Evolutionary conservation across 2,888 invertebrate species (phyloP).

Genomic region (Drosophila austrosaltans): DNA sequence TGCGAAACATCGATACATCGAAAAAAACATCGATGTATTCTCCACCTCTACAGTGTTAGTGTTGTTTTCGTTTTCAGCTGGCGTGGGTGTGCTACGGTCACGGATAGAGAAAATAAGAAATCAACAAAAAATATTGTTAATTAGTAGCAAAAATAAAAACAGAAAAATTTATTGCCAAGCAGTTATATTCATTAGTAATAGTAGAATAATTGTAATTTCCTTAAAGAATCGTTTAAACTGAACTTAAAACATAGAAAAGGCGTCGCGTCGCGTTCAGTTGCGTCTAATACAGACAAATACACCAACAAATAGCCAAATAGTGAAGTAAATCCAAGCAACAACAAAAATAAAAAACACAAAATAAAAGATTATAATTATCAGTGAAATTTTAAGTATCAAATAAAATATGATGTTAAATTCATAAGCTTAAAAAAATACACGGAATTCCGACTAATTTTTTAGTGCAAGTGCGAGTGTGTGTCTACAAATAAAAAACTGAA

Average conservation of each 20-base stretch:
- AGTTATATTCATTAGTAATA: neutral
- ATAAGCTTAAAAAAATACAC: constrained; percentile 6
- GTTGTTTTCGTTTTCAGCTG: constrained; percentile 17
- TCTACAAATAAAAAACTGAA: constrained; percentile 48
- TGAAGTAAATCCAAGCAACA: neutral
- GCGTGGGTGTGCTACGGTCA: neutral
- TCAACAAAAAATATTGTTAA: constrained; percentile 3
- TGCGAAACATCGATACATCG: no score
- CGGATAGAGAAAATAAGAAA: constrained; percentile 1
- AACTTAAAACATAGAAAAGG: neutral
- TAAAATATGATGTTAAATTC: constrained; percentile 1
- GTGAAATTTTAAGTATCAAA: neutral
- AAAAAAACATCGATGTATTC: no score
- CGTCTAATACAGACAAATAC: neutral
- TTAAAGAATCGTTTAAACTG: neutral
- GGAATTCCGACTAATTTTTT: constrained; percentile 10
- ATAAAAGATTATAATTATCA: neutral
- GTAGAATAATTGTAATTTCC: neutral
- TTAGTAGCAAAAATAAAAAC: neutral
- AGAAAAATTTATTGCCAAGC: neutral
- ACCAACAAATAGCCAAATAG: constrained; percentile 2
- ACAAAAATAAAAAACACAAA: neutral
- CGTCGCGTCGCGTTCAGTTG: constrained; percentile 3
- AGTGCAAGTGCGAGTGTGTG: constrained; percentile 32
- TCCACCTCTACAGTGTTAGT: no score